Conservation (phyloP, 1,140 invertebrate species). For the Papilio polyxenes region DNA sequence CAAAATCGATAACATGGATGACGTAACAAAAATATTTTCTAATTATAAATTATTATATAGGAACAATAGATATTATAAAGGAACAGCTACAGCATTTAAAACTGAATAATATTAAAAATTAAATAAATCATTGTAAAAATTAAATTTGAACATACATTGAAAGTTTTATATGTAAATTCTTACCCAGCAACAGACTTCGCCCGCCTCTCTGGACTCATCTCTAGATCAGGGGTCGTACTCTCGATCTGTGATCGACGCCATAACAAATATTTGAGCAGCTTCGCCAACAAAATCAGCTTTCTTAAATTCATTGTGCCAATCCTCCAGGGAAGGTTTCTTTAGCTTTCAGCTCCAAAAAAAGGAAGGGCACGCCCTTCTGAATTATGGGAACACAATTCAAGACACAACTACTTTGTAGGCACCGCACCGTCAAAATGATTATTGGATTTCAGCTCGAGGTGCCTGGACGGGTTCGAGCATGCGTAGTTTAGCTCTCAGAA, state of each 20-base stretch:
- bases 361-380: conserved; percentile 5
- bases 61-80: too few species aligned
- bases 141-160: background rate
- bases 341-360: background rate
- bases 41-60: background rate
- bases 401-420: background rate
- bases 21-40: background rate
- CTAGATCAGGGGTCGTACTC: background rate
- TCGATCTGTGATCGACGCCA: conserved; percentile 30
- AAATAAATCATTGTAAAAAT: background rate
- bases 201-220: conserved; percentile 21
- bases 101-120: too few species aligned
- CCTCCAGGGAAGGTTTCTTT: background rate
- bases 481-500: background rate
- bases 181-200: background rate
- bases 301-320: background rate
- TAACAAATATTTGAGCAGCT: conserved; percentile 23
- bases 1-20: background rate
- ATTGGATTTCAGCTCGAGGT: background rate
- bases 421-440: conserved; percentile 9
- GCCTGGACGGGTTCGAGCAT: background rate
- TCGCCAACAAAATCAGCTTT: conserved; percentile 16
- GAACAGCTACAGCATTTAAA: too few species aligned
- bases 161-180: background rate
- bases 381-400: background rate